Evolutionary conservation across 1,140 invertebrate genomes (phyloP).

Genomic region (Orchestia grillus): DNA sequence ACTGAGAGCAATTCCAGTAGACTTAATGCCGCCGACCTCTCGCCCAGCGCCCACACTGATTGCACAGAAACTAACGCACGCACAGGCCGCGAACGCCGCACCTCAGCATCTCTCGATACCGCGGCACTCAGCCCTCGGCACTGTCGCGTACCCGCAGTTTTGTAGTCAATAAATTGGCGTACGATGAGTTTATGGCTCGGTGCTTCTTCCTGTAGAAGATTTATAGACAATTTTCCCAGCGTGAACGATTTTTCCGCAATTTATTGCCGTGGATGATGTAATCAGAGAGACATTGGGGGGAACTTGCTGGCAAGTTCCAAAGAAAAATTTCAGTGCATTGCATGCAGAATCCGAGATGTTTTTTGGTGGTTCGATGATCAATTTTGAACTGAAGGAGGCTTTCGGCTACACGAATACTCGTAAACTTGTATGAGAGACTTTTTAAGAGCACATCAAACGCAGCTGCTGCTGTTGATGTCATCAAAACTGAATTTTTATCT

Average conservation of each 20-base stretch:
- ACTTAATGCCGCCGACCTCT: neutral
- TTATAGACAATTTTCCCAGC: constrained; percentile 7
- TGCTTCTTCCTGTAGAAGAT: neutral
- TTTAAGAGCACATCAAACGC: neutral
- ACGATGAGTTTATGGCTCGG: constrained; percentile 30
- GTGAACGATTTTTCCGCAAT: constrained; percentile 30
- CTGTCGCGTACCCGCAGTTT: neutral
- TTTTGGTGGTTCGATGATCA: neutral
- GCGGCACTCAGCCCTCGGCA: neutral
- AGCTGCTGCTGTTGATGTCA: neutral
- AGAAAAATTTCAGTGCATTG: neutral
- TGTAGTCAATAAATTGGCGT: constrained; percentile 27
- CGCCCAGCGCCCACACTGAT: neutral
- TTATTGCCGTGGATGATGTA: constrained; percentile 18
- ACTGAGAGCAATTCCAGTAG: neutral
- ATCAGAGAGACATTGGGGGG: neutral
- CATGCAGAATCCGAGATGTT: neutral
- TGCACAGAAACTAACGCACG: neutral
- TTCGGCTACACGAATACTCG: neutral
- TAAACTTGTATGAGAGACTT: neutral
- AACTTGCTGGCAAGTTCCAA: neutral
- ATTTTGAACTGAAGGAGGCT: neutral
- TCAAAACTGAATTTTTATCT: neutral
- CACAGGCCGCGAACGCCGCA: neutral
- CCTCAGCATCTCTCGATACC: neutral